Conservation (phyloP, 2,888 invertebrate species). For the Anarsia innoxiella region DNA sequence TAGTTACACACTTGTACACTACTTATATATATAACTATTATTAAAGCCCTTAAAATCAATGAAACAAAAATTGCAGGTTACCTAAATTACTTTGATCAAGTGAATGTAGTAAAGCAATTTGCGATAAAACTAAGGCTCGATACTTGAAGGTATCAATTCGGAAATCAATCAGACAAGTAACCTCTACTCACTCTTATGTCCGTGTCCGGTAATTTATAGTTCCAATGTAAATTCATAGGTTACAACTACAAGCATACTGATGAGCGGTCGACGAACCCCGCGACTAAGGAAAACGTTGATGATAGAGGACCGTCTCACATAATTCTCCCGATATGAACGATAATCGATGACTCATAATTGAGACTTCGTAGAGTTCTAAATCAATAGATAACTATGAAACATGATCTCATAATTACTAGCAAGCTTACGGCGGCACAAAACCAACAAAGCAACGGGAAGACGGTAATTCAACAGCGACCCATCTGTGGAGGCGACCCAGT, state of each 20-base stretch:
- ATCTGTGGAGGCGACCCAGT: constrained; percentile 61
- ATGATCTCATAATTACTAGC: constrained; percentile 68
- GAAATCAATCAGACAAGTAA: constrained; percentile 4
- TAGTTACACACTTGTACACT: no score
- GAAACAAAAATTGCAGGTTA: no score
- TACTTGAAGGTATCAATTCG: constrained; percentile 3
- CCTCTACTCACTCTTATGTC: constrained; percentile 4
- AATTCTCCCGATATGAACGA: constrained; percentile 47
- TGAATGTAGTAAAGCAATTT: no score
- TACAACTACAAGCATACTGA: constrained; percentile 25
- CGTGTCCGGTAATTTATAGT: constrained; percentile 9
- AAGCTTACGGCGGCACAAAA: constrained; percentile 52
- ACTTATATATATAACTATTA: no score
- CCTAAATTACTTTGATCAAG: no score
- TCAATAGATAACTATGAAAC: constrained; percentile 65
- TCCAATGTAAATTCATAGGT: constrained; percentile 25
- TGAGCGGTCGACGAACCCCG: constrained; percentile 43
- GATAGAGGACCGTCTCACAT: constrained; percentile 51
- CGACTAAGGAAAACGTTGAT: constrained; percentile 39
- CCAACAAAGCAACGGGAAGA: constrained; percentile 60
- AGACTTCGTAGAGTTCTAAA: constrained; percentile 63
- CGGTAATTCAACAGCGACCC: constrained; percentile 58
- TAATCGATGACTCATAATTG: constrained; percentile 66
- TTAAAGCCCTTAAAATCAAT: no score
- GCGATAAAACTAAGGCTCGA: no score